Percentiles rank a stretch among this genome's conserved stretches.
Evolutionary conservation across 2,113 vertebrate species (phyloP).

Genomic region (Cromileptes altivelis): DNA sequence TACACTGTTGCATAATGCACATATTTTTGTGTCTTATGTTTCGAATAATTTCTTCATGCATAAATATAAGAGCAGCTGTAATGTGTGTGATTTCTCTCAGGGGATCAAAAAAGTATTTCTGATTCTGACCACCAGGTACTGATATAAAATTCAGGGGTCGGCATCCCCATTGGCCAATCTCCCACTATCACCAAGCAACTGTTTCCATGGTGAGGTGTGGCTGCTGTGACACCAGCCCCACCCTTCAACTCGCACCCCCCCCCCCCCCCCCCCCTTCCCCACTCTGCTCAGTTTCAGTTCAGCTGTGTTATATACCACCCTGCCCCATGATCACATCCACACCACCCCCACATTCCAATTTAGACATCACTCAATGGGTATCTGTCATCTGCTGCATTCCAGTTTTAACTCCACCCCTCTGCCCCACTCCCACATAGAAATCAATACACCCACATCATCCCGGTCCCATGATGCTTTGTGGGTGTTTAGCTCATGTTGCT

Average conservation of each 20-base stretch:
- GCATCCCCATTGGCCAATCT: conserved; percentile 17
- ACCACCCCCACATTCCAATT: conserved; percentile 66
- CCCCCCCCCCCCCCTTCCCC: conserved; percentile 2
- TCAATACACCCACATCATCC: conserved; percentile 82
- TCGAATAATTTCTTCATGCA: too few species aligned
- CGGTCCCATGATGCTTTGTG: conserved; percentile 79
- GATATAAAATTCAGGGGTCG: conserved; percentile 38
- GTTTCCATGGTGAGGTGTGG: conserved; percentile 72
- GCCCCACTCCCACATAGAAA: conserved; percentile 79
- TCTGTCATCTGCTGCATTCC: conserved; percentile 68
- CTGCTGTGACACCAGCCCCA: conserved; percentile 42
- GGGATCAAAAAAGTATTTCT: too few species aligned
- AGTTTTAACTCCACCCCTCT: conserved; percentile 79
- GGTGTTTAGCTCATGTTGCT: conserved; percentile 80
- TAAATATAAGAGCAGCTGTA: too few species aligned
- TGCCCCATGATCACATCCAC: conserved; percentile 38
- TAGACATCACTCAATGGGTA: conserved; percentile 55
- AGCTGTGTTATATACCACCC: conserved; percentile 15
- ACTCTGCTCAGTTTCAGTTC: conserved; percentile 3
- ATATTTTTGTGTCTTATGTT: too few species aligned
- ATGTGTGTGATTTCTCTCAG: too few species aligned
- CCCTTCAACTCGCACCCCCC: conserved; percentile 38
- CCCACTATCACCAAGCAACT: conserved; percentile 27
- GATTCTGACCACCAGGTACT: conserved; percentile 22
- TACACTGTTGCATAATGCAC: too few species aligned